Evolutionary conservation across 2,888 invertebrate genomes (phyloP), one percentile per base, ranked within the genome.

Genomic region (Vanessa cardui): DNA sequence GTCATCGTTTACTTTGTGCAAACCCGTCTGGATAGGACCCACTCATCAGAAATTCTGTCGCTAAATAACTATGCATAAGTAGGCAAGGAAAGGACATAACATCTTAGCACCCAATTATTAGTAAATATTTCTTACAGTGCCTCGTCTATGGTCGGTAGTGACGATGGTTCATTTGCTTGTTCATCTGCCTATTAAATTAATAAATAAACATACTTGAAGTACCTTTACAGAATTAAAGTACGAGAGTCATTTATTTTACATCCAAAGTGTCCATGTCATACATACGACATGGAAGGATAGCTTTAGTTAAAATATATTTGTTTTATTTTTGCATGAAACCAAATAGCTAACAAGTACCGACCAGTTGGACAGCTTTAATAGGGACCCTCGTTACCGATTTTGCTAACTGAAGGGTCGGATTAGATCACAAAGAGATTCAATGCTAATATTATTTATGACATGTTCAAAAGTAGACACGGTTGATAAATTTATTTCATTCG

Each of bases 361-460:
- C 21, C 58, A 69, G 65, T 64, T 44, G 50, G 64, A 66, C 63
- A 56, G 64, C 58, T 69, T 71, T 71, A 69, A 69, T 71, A 66
- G 66, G 61, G 54, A 52, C 64, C 69, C 65, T 70, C 68, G 65
- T 68, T 70, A 70, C 59, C 45, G 68, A 70, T 68, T 65, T 64
- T n/a, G 54, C 52, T 49, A 46, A 46, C 54, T 33, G 54, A 58
- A 59, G 62, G 68, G 60, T 68, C 54, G 49, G 56, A 62, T 70
- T 62, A 47, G 52, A 26, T 56, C 15, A 54, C 12, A 54, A 21
- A 15, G 26, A 26, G 3, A 26, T 26, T 26, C 16, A 52, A 52
- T 50, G 12, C 20, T 50, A 52, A 26, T 49, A 18, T 49, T 18
- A 49, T 49, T 9, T 18, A n/a, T 20, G 20, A 18, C 6, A 20